Percentiles rank a stretch among this genome's conserved stretches.
phyloP scores from a whole-genome alignment of 2,888 invertebrate genomes.

The Andrena praecox region DNA sequence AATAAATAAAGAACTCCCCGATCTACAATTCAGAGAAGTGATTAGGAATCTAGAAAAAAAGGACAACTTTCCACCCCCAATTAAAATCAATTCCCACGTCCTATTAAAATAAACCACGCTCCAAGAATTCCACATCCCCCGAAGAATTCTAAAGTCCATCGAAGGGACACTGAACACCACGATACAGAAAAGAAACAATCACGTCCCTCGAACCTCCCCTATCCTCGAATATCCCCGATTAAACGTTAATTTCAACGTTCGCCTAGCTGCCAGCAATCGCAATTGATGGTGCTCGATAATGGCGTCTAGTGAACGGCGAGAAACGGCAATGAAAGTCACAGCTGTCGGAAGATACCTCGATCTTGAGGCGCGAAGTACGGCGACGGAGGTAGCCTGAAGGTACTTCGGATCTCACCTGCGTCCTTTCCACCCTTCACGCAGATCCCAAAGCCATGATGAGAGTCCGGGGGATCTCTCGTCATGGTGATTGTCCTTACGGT shows the following conservation, averaged over 20 bases:
- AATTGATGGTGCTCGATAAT: not conserved
- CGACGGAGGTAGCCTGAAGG: conserved; percentile 75
- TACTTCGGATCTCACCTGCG: conserved; percentile 88
- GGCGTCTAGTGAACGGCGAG: conserved; percentile 18
- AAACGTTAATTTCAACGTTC: too few relatives aligned
- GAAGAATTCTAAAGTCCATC: too few relatives aligned
- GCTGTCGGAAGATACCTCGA: conserved; percentile 70
- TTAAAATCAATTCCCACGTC: too few relatives aligned
- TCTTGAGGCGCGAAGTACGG: conserved; percentile 76
- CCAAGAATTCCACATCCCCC: too few relatives aligned
- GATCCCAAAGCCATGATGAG: conserved; percentile 94
- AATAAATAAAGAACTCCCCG: too few relatives aligned
- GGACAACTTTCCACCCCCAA: too few relatives aligned
- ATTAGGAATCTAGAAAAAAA: too few relatives aligned
- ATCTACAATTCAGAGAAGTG: too few relatives aligned
- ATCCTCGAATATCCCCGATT: too few relatives aligned
- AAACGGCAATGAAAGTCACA: conserved; percentile 46
- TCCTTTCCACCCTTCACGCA: conserved; percentile 97
- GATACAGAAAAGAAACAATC: too few relatives aligned
- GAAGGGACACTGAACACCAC: too few relatives aligned
- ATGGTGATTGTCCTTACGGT: conserved; percentile 94
- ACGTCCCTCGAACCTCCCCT: not conserved
- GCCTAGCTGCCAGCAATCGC: not conserved
- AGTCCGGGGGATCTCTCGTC: conserved; percentile 92
- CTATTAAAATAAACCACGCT: too few relatives aligned